Evolutionary conservation across 1,140 invertebrate species (phyloP), one percentile per base, ranked within the genome.

Genomic region (Philotrypesis tridentata): DNA sequence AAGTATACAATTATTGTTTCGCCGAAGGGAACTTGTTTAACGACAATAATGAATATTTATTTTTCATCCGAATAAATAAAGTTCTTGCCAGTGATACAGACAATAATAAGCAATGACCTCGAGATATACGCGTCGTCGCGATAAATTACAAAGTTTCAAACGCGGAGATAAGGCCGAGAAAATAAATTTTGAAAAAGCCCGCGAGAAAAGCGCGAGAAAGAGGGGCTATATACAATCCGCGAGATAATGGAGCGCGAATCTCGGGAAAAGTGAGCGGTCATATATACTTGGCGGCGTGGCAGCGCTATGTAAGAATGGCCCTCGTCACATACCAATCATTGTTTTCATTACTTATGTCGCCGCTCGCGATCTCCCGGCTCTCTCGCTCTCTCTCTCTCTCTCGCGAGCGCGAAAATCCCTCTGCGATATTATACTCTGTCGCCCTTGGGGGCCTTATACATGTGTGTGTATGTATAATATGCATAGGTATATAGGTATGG

Each of bases 311-410:
- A 89, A 89, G 87, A 90, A 91, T 91, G 86, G 87, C 87, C 87
- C 83, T 86, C 82, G 89, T 90, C 90, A 89, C 88, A 86, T 90
- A 89, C 87, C 89, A 90, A 89, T 90, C 89, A 92, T 91, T 90
- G 88, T 90, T 89, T 89, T 90, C 90, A 89, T 91, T 90, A 92
- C 86, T 89, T 84, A 84, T 85, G 82, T 84, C 82, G 80, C 60
- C 55, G 68, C 43, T 48, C 48, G 65, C 17, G 75, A 14, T 1
- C 65, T 31, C 14, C 31, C 25, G n/a, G n/a, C n/a, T n/a, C n/a
- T n/a, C 25, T 33, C 65, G 21, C 70, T 31, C 27, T 27, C 27
- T 68, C 65, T 31, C 65, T 68, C 27, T 68, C 25, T 25, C 25
- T 4, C 27, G 29, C n/a, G n/a, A n/a, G 17, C 61, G 68, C 68